These are phyloP conservation scores for Asbolus verrucosus DNA, from an alignment of 1,140 invertebrate genomes.

Conservation along the genomic window DNA sequence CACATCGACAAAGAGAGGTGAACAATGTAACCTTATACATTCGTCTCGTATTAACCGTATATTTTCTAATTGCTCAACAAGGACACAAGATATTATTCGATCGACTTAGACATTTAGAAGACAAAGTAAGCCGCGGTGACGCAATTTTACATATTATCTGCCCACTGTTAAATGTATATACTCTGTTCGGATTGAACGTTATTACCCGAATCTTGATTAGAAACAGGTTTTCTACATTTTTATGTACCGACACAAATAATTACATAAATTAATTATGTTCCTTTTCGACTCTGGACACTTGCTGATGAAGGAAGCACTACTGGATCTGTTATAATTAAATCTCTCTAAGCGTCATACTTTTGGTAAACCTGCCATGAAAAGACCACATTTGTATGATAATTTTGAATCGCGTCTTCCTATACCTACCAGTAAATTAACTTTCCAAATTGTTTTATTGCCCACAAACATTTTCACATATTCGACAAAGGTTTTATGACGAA, in stretches of 20 bases:
- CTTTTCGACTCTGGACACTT: conserved; percentile 27
- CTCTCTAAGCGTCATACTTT: conserved; percentile 26
- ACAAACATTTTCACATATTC: background rate
- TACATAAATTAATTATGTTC: conserved; percentile 54
- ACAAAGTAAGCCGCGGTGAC: conserved; percentile 43
- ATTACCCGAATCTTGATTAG: conserved; percentile 56
- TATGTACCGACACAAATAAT: conserved; percentile 51
- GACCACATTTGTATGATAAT: conserved; percentile 44
- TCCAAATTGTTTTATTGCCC: conserved; percentile 39
- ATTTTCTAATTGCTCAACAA: conserved; percentile 37
- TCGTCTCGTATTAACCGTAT: conserved; percentile 30
- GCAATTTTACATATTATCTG: conserved; percentile 50
- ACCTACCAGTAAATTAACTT: conserved; percentile 36
- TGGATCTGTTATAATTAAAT: conserved; percentile 46
- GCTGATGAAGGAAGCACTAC: conserved; percentile 15
- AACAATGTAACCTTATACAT: conserved; percentile 35
- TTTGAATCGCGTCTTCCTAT: conserved; percentile 11
- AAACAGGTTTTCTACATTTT: conserved; percentile 54
- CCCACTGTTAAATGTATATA: conserved; percentile 47
- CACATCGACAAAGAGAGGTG: conserved; percentile 35
- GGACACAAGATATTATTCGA: conserved; percentile 29
- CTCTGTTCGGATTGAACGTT: conserved; percentile 53
- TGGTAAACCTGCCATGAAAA: conserved; percentile 18
- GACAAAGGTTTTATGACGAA: background rate
- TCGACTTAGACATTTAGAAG: conserved; percentile 31